Conservation (phyloP, 2,113 vertebrate species). For the Cacatua alba region DNA sequence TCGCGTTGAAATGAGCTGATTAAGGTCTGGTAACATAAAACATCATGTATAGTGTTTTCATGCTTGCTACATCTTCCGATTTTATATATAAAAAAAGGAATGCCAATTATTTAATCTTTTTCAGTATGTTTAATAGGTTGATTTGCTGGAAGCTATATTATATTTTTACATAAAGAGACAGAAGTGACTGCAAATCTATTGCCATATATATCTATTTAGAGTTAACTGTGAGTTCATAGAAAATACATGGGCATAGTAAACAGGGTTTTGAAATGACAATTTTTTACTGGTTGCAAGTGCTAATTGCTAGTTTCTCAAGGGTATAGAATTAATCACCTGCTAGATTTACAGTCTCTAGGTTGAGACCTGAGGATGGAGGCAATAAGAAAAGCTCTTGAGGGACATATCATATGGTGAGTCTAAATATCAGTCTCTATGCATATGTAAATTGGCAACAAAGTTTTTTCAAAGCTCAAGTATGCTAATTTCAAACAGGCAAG, state of each 20-base stretch:
- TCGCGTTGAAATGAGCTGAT: constrained; percentile 87
- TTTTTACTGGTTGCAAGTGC: constrained; percentile 89
- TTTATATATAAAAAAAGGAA: constrained; percentile 68
- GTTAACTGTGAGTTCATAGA: constrained; percentile 79
- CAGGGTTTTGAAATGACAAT: constrained; percentile 84
- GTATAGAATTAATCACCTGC: constrained; percentile 99
- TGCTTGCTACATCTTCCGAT: constrained; percentile 70
- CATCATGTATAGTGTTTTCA: constrained; percentile 75
- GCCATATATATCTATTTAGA: constrained; percentile 71
- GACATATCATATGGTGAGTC: constrained; percentile 89
- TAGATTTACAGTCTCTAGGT: constrained; percentile 92
- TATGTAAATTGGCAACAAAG: constrained; percentile 96
- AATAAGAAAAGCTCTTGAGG: constrained; percentile 98
- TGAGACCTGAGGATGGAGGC: constrained; percentile 94
- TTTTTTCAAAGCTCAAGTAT: constrained; percentile 96
- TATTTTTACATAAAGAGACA: constrained; percentile 78
- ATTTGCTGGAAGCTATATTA: constrained; percentile 78
- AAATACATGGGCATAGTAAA: constrained; percentile 84
- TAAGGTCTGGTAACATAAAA: constrained; percentile 85
- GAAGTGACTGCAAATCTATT: constrained; percentile 73
- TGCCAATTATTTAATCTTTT: constrained; percentile 75
- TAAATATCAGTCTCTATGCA: constrained; percentile 99
- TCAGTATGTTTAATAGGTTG: constrained; percentile 77
- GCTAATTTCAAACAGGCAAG: constrained; percentile 97
- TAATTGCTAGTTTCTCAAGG: constrained; percentile 91